phyloP scores from a whole-genome alignment of 2,888 invertebrate species.

The Polyommatus iphigenia region DNA sequence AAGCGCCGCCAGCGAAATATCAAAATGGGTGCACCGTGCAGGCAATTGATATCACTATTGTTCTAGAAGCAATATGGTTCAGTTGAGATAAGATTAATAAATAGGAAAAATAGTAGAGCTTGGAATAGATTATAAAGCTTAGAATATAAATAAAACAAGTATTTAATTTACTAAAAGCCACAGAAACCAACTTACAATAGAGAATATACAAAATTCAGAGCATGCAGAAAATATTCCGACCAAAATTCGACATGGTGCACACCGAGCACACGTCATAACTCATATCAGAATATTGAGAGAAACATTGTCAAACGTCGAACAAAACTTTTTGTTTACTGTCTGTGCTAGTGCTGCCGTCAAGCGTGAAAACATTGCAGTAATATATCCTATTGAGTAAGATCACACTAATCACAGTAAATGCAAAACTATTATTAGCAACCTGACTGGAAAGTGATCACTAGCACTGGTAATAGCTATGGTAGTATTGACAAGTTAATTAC shows the following conservation, averaged over 20 bases:
- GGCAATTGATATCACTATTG: slow-evolving; percentile 21
- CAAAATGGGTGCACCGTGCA: slow-evolving; percentile 32
- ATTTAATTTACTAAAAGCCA: no score
- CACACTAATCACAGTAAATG: not conserved
- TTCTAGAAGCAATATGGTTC: not conserved
- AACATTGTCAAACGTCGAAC: no score
- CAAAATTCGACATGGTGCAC: no score
- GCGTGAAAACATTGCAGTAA: no score
- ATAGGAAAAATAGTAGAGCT: not conserved
- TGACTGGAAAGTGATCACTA: not conserved
- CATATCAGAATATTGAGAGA: no score
- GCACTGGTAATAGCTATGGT: not conserved
- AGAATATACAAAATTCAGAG: no score
- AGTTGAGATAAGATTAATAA: not conserved
- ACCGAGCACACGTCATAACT: no score
- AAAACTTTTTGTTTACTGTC: no score
- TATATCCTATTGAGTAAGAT: not conserved
- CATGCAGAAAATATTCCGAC: no score
- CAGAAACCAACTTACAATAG: not conserved
- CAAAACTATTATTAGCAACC: not conserved
- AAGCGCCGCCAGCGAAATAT: slow-evolving; percentile 40
- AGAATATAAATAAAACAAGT: no score
- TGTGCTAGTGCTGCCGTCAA: no score
- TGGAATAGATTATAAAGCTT: not conserved
- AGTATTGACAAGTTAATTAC: not conserved